Percentiles rank a stretch among this genome's conserved stretches.
Conservation (phyloP, 2,797 vertebrate genomes). For the Lepus townsendii region DNA sequence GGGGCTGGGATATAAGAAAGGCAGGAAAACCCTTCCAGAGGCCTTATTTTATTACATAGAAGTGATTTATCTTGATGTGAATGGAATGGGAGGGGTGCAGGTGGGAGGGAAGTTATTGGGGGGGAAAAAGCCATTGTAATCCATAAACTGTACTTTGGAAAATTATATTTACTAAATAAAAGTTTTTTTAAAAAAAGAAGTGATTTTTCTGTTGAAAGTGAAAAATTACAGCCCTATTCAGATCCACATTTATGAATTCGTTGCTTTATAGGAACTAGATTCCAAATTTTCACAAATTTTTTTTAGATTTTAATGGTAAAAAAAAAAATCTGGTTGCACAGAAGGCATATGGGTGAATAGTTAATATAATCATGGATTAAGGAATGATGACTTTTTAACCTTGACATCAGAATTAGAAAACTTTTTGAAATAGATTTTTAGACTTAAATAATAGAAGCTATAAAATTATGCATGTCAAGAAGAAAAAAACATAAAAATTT, state of each 20-base stretch:
- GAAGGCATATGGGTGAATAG: not conserved
- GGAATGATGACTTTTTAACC: not conserved
- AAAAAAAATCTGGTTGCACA: conserved; percentile 55
- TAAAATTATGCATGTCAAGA: conserved; percentile 3
- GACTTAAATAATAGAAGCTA: conserved; percentile 24
- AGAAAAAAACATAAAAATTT: conserved; percentile 5
- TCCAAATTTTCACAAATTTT: conserved; percentile 1
- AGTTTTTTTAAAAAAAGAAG: not conserved
- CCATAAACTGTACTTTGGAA: no score
- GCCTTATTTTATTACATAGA: not conserved
- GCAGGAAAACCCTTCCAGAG: not conserved
- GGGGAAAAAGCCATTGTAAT: no score
- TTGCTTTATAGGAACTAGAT: not conserved
- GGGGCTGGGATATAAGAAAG: not conserved
- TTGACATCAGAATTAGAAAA: conserved; percentile 33
- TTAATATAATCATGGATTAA: conserved; percentile 3
- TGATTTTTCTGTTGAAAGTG: not conserved
- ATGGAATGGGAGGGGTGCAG: no score
- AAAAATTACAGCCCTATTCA: not conserved
- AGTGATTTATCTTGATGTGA: no score
- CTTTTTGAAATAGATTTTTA: conserved; percentile 38
- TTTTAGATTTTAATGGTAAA: conserved; percentile 14
- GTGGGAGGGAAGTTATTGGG: no score
- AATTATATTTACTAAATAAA: no score
- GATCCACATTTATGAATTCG: not conserved